These are phyloP conservation scores for Diachasmimorpha longicaudata DNA, from an alignment of 1,140 invertebrate genomes.

Conservation along the genomic window DNA sequence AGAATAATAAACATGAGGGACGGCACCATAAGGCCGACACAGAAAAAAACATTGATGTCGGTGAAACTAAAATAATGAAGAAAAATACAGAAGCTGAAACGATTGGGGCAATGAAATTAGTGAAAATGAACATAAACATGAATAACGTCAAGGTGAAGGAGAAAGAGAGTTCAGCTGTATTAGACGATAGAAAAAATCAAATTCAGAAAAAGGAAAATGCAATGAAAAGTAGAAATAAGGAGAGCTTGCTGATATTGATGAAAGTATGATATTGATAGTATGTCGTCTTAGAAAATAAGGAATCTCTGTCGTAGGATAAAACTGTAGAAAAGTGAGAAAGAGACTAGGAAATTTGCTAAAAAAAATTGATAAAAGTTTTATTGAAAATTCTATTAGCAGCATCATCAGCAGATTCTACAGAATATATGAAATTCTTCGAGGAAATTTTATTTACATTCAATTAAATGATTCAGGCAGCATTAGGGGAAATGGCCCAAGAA, in stretches of 20 bases:
- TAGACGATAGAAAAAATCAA: neutral
- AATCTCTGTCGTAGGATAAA: no score
- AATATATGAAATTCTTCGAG: no score
- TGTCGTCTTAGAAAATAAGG: no score
- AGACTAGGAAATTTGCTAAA: no score
- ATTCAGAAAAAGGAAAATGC: neutral
- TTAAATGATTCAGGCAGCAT: slow-evolving; percentile 37
- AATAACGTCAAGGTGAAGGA: neutral
- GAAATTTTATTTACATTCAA: neutral
- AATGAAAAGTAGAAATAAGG: neutral
- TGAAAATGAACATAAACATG: neutral
- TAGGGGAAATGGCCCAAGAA: slow-evolving; percentile 47
- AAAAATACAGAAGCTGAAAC: neutral
- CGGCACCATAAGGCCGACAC: neutral
- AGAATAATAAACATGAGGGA: neutral
- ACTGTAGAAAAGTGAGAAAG: no score
- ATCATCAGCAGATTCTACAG: no score
- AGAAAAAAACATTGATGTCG: neutral
- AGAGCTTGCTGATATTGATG: neutral
- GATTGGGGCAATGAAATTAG: neutral
- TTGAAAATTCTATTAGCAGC: no score
- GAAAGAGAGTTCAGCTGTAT: neutral
- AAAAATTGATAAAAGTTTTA: no score
- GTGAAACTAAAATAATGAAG: neutral
- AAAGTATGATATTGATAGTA: neutral